These are phyloP conservation scores for Fukomys damarensis DNA, from an alignment of 2,113 vertebrate species.

Conservation along the genomic window DNA sequence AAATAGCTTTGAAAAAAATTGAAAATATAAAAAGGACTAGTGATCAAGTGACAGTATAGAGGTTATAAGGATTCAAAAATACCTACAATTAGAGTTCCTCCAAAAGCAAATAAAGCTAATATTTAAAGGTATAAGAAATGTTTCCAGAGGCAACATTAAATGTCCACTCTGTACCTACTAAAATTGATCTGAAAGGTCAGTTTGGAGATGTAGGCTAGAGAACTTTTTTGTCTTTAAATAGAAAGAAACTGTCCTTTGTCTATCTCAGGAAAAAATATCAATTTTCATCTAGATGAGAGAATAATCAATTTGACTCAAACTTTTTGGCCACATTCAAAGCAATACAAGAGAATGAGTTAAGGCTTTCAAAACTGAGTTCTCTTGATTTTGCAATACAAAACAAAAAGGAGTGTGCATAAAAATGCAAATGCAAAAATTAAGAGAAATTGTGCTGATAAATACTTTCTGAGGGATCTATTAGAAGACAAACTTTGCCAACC, in stretches of 20 bases:
- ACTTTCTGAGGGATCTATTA: not conserved
- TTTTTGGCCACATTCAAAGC: not conserved
- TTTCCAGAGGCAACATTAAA: not conserved
- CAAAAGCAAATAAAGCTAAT: not conserved
- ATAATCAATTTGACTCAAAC: not conserved
- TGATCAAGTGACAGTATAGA: not conserved
- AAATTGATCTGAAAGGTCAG: not conserved
- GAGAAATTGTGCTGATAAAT: not conserved
- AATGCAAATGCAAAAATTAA: not conserved
- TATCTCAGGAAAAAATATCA: not conserved
- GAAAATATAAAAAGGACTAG: not conserved
- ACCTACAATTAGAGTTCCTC: not conserved
- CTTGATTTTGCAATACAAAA: not conserved
- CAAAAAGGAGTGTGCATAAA: not conserved
- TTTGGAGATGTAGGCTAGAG: not conserved
- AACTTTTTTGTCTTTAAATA: not conserved
- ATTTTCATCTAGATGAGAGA: not conserved
- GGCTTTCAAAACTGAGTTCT: not conserved
- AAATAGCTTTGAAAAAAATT: not conserved
- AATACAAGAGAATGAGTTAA: not conserved
- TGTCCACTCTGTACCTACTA: not conserved
- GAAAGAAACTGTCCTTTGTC: not conserved
- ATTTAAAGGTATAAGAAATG: not conserved
- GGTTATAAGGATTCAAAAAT: not conserved
- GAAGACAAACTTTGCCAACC: not conserved